Base-by-base conservation (phyloP, 2,113 vertebrate genomes). In the Osmerus eperlanus region DNA sequence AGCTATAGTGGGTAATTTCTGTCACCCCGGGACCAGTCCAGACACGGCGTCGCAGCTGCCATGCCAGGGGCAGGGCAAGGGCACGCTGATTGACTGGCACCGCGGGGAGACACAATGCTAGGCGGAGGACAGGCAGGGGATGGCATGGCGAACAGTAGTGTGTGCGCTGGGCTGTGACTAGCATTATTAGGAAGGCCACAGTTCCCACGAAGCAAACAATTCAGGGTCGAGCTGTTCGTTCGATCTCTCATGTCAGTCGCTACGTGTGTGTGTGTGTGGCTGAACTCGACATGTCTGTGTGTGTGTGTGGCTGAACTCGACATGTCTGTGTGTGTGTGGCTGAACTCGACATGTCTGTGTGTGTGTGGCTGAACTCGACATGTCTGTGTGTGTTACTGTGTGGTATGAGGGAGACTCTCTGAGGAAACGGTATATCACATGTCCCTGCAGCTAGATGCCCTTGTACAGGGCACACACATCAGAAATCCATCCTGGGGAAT, bases 401-500 rank as follows among this genome's bases (percentile, higher is more conserved):
- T 61, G 64, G 21, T 69, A 8, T 19, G 60, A 14, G 21, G 63
- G 23, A 67, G 70, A 70, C 77, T 78, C 72, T 82, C 69, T 41
- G 54, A 19, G 76, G 77, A 79, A 81, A 51, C 74, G 77, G 76
- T 80, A 77, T 84, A 86, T 90, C 81, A 83, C 83, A 78, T 83
- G 65, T 72, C 84, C 80, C 80, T 76, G 84, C 80, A 70, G 77
- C 80, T 84, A 85, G 78, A 79, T 84, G 87, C 79, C 88, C 85
- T 89, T 87, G 88, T 82, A 79, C 80, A 85, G 83, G 85, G 85
- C 83, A 84, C 81, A 74, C 83, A 84, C 80, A 86, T 81, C 68
- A 76, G 82, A 86, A 86, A 88, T 86, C 83, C 80, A 89, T 86
- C 85, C 83, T 82, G 84, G 80, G 85, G 76, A 86, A 75, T 78